phyloP scores from a whole-genome alignment of 2,797 vertebrate genomes.

The Australoheros facetus region DNA sequence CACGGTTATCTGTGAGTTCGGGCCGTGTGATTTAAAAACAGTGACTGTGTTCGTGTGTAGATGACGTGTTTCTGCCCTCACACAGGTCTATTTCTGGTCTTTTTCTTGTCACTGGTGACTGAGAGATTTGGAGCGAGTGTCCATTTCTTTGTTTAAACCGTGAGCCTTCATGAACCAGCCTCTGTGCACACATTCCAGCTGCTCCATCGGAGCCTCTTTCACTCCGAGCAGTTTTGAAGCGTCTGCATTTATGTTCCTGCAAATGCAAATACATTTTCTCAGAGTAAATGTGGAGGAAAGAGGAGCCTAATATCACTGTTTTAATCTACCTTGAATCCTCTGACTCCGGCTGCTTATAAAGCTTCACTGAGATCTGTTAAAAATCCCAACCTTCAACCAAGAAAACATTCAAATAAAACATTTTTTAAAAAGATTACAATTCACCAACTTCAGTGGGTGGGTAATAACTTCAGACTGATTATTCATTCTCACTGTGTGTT shows the following conservation, averaged over 20 bases:
- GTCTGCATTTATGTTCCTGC: not conserved
- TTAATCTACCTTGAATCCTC: slow-evolving; percentile 5
- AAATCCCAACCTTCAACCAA: not conserved
- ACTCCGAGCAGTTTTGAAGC: slow-evolving; percentile 1
- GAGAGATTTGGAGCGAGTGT: not conserved
- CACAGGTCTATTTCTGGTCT: not conserved
- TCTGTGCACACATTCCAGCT: not conserved
- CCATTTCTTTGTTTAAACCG: slow-evolving; percentile 13
- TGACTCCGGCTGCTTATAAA: slow-evolving; percentile 7
- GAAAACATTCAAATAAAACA: not conserved
- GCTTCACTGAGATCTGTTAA: not conserved
- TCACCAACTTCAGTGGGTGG: slow-evolving; percentile 7
- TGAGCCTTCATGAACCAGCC: not conserved
- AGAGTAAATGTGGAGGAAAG: not conserved
- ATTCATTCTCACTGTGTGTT: slow-evolving; percentile 19
- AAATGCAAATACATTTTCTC: not conserved
- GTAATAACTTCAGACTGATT: slow-evolving; percentile 35
- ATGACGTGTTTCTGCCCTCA: not conserved
- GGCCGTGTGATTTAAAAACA: not conserved
- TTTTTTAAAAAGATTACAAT: slow-evolving; percentile 9
- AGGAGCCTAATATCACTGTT: not conserved
- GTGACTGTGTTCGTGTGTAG: no score
- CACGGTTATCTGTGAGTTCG: not conserved
- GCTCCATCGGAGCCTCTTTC: not conserved
- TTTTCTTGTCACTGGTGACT: not conserved